phyloP scores from a whole-genome alignment of 2,113 vertebrate genomes.

The Bettongia penicillata region DNA sequence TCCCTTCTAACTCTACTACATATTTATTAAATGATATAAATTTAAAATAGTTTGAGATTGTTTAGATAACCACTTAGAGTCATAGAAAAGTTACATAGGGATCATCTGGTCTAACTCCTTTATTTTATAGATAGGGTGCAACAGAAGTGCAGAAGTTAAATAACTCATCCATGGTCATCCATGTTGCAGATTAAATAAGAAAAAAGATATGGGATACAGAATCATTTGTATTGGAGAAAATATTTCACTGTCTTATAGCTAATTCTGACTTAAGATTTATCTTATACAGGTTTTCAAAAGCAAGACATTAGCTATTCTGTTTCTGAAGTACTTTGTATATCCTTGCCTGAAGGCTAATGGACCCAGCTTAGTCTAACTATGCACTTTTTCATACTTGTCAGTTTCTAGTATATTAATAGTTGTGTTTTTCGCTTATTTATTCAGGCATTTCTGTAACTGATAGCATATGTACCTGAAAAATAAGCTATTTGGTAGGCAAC shows the following conservation, averaged over 20 bases:
- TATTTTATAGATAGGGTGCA: background rate
- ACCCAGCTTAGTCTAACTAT: slow-evolving; percentile 24
- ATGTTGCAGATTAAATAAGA: background rate
- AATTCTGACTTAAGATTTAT: slow-evolving; percentile 56
- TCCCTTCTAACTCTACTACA: slow-evolving; percentile 36
- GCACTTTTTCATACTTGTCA: slow-evolving; percentile 12
- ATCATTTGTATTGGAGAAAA: slow-evolving; percentile 44
- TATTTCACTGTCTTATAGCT: slow-evolving; percentile 35
- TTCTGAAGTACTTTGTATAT: slow-evolving; percentile 31
- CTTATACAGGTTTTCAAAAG: slow-evolving; percentile 8
- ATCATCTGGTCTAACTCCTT: background rate
- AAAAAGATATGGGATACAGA: slow-evolving; percentile 26
- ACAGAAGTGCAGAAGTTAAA: background rate
- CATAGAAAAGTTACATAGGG: background rate
- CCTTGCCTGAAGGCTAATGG: slow-evolving; percentile 23
- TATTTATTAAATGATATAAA: slow-evolving; percentile 50
- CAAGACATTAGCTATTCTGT: background rate
- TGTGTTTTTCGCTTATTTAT: slow-evolving; percentile 62
- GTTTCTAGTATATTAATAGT: slow-evolving; percentile 24
- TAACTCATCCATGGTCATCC: background rate
- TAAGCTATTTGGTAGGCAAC: slow-evolving; percentile 31
- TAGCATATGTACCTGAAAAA: slow-evolving; percentile 42
- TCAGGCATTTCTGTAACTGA: slow-evolving; percentile 50
- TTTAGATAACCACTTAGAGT: slow-evolving; percentile 30
- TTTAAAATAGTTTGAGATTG: slow-evolving; percentile 14